Conservation (phyloP, 2,113 vertebrate genomes). For the Theristicus caerulescens region DNA sequence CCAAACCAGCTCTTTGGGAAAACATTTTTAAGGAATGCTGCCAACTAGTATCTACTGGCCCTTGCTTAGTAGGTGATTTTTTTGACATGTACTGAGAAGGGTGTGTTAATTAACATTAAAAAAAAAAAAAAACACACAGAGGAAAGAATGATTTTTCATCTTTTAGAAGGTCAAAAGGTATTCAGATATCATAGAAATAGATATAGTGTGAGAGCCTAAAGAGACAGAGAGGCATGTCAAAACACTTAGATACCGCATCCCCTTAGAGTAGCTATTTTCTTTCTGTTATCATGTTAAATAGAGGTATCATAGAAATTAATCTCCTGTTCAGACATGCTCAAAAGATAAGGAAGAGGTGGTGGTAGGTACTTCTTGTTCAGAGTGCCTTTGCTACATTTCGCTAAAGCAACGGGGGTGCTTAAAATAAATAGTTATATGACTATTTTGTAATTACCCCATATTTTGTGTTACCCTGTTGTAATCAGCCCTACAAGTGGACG, state of each 20-base stretch:
- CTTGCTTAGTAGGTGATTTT: not conserved
- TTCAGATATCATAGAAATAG: not conserved
- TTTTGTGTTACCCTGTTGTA: not conserved
- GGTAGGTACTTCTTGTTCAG: not conserved
- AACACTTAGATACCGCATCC: not conserved
- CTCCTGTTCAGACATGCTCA: slow-evolving; percentile 13
- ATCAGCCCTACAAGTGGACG: not conserved
- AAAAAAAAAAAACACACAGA: not conserved
- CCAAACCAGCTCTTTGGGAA: not conserved
- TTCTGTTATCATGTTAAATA: not conserved
- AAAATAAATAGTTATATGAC: not conserved
- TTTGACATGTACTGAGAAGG: not conserved
- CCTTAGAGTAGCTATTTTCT: slow-evolving; percentile 37
- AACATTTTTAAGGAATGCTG: slow-evolving; percentile 44
- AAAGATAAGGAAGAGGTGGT: not conserved
- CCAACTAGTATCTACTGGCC: slow-evolving; percentile 57
- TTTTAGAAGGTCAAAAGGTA: slow-evolving; percentile 22
- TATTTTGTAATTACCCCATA: not conserved
- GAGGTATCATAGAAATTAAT: not conserved
- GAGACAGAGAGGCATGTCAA: slow-evolving; percentile 35
- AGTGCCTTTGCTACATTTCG: not conserved
- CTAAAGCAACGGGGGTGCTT: not conserved
- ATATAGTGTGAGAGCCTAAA: not conserved
- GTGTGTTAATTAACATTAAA: slow-evolving; percentile 46
- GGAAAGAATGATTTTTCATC: slow-evolving; percentile 9